Percentiles rank a stretch among this genome's conserved stretches.
These are phyloP conservation scores for Avahi laniger DNA, from an alignment of 2,797 vertebrate genomes.

Conservation along the genomic window DNA sequence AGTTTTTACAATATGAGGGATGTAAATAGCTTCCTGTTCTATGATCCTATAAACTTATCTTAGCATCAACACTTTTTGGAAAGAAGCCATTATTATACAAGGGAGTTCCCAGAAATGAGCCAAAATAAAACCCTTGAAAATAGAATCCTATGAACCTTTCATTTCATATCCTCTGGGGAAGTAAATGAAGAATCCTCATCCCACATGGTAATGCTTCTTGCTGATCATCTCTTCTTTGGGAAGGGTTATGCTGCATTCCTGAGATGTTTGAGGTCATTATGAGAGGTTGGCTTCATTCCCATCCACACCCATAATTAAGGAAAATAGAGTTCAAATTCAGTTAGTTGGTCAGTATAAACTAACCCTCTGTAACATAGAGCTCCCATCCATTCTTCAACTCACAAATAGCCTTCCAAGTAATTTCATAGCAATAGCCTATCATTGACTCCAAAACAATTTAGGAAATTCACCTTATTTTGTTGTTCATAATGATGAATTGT, in stretches of 20 bases:
- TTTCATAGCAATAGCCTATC: background rate
- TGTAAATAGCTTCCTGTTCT: background rate
- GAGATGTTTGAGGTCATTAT: conserved; percentile 20
- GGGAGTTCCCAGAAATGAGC: conserved; percentile 47
- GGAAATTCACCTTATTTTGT: background rate
- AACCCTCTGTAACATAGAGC: background rate
- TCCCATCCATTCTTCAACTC: background rate
- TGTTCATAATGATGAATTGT: background rate
- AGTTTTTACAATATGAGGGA: background rate
- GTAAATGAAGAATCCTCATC: background rate
- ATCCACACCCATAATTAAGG: background rate
- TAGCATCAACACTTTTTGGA: conserved; percentile 40
- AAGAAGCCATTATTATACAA: conserved; percentile 13
- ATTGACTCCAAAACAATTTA: background rate
- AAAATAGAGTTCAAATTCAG: conserved; percentile 28
- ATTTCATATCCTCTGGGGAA: conserved; percentile 41
- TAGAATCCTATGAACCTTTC: conserved; percentile 46
- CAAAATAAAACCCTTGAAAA: conserved; percentile 54
- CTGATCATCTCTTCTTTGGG: conserved; percentile 19
- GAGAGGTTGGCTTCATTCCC: conserved; percentile 1
- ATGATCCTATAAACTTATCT: conserved; percentile 8
- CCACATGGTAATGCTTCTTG: background rate
- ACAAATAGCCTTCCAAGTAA: background rate
- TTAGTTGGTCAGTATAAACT: background rate
- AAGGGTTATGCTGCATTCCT: conserved; percentile 40